phyloP scores from a whole-genome alignment of 2,888 invertebrate genomes.

The Julus scanicus region DNA sequence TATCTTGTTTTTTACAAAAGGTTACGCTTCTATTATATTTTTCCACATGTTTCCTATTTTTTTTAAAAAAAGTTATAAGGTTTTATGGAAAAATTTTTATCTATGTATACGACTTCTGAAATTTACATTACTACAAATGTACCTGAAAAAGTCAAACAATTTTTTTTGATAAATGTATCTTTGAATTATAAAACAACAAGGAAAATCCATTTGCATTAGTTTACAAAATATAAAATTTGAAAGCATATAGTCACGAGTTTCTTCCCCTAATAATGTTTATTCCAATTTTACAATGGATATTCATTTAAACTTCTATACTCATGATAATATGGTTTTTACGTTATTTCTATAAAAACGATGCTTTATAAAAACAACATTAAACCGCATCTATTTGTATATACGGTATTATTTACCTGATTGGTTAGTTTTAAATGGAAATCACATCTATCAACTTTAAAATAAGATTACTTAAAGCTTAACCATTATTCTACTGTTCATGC shows the following conservation, averaged over 20 bases:
- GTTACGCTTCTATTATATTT: not conserved
- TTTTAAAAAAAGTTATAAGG: not conserved
- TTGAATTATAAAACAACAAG: not conserved
- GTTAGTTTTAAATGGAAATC: too few relatives aligned
- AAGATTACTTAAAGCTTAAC: not conserved
- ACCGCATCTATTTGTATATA: too few relatives aligned
- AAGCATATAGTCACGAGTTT: too few relatives aligned
- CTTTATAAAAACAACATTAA: too few relatives aligned
- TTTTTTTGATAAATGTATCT: not conserved
- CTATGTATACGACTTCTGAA: not conserved
- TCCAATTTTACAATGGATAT: too few relatives aligned
- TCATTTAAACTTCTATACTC: too few relatives aligned
- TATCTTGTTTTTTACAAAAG: not conserved
- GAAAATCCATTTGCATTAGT: slow-evolving; percentile 35
- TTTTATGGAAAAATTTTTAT: not conserved
- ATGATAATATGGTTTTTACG: too few relatives aligned
- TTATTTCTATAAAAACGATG: too few relatives aligned
- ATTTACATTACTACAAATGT: too few relatives aligned
- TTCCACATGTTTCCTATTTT: not conserved
- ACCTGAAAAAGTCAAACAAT: not conserved
- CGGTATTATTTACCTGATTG: too few relatives aligned
- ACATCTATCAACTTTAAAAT: too few relatives aligned
- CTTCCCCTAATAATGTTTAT: too few relatives aligned
- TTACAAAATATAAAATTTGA: not conserved
- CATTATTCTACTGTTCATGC: not conserved